Percentiles rank a stretch among this genome's conserved stretches.
These are phyloP conservation scores for Podarcis cretensis DNA, from an alignment of 2,113 vertebrate genomes.

Conservation along the genomic window DNA sequence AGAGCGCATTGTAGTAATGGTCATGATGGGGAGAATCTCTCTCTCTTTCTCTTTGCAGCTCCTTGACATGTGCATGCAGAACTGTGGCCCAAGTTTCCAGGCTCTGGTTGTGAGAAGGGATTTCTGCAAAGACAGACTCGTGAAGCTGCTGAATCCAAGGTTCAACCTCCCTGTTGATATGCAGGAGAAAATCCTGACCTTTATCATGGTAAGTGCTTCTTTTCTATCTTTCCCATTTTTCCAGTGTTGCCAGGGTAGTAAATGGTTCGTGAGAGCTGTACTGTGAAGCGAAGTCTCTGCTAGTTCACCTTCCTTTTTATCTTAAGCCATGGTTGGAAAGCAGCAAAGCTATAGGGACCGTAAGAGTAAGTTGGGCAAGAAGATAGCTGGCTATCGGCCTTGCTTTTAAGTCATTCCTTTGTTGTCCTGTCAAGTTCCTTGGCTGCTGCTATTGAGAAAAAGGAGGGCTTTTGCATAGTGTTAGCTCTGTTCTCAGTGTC, in stretches of 20 bases:
- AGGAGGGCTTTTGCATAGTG: neutral
- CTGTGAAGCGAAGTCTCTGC: neutral
- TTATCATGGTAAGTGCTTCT: conserved; percentile 76
- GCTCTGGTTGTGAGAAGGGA: conserved; percentile 81
- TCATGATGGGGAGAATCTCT: too few relatives aligned
- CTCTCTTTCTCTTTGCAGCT: conserved; percentile 67
- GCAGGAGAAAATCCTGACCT: conserved; percentile 80
- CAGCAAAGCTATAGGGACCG: neutral
- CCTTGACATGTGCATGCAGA: conserved; percentile 81
- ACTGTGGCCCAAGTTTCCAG: conserved; percentile 80
- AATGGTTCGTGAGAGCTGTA: neutral
- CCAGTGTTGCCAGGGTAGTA: fast-evolving
- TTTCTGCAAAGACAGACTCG: conserved; percentile 79
- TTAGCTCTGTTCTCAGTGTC: neutral
- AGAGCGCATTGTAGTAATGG: too few relatives aligned
- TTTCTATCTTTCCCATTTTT: too few relatives aligned
- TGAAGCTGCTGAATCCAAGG: conserved; percentile 80
- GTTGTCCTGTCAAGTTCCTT: neutral
- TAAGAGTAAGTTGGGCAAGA: neutral
- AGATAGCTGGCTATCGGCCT: neutral
- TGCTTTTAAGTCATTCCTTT: neutral
- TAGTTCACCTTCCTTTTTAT: neutral
- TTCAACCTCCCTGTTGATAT: conserved; percentile 75
- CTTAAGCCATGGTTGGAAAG: neutral
- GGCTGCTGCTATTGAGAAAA: neutral